Conservation (phyloP, 2,113 vertebrate species). For the Scartelaos histophorus region DNA sequence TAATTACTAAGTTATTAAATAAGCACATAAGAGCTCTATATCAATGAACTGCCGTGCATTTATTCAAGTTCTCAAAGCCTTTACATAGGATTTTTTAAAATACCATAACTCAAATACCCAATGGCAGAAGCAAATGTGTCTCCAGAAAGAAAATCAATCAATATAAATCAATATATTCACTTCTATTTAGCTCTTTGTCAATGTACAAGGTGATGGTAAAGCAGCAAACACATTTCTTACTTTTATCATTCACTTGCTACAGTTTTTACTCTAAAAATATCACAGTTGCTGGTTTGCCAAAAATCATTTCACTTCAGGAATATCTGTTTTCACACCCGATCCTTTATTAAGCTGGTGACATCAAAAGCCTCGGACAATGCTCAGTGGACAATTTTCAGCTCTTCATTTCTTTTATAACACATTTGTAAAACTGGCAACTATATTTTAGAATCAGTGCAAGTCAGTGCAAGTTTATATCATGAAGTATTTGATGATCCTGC, state of each 20-base stretch:
- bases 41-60: background rate
- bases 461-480: background rate
- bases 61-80: background rate
- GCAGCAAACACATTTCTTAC: conserved; percentile 15
- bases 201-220: background rate
- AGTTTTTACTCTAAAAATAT: background rate
- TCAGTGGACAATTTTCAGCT: conserved; percentile 23
- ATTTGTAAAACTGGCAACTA: conserved; percentile 2
- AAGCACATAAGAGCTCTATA: background rate
- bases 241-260: background rate
- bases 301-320: background rate
- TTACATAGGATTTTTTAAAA: no score
- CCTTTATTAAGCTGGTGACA: conserved; percentile 3
- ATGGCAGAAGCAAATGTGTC: background rate
- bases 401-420: background rate
- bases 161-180: no score
- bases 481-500: background rate
- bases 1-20: no score
- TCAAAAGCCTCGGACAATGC: conserved; percentile 5
- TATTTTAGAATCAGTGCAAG: background rate
- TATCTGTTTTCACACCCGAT: background rate
- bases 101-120: background rate
- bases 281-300: background rate
- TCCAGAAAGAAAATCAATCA: background rate
- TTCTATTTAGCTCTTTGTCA: background rate